A percentile compares a stretch with the other conserved stretches of the same genome.
Evolutionary conservation across 2,113 vertebrate genomes (phyloP).

Genomic region (Perca fluviatilis): DNA sequence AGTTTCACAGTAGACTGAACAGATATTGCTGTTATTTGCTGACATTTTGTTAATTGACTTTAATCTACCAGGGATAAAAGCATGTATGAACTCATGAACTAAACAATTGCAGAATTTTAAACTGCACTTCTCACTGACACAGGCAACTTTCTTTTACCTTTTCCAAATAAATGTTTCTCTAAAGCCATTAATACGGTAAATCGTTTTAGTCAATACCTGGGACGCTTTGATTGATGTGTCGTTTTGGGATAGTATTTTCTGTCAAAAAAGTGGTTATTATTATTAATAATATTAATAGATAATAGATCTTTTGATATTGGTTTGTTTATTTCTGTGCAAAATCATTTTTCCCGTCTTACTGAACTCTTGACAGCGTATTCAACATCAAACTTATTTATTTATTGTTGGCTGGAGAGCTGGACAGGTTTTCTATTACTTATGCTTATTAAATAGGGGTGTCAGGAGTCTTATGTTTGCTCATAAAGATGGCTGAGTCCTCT

Average conservation of each 20-base stretch:
- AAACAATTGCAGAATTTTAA: not conserved
- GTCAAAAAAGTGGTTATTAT: no score
- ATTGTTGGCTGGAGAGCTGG: not conserved
- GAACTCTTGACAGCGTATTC: not conserved
- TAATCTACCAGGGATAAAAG: no score
- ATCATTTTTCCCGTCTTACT: no score
- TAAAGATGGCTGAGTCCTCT: slow-evolving; percentile 19
- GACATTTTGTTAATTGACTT: no score
- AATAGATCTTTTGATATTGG: no score
- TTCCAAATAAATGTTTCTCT: not conserved
- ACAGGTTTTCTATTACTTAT: slow-evolving; percentile 1
- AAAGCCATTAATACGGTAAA: not conserved
- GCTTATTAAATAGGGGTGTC: slow-evolving; percentile 4
- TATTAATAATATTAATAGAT: no score
- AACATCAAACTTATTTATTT: not conserved
- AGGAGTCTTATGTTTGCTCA: slow-evolving; percentile 29
- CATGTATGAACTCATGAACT: not conserved
- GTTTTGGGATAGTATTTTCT: no score
- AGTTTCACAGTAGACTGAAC: no score
- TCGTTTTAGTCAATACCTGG: not conserved
- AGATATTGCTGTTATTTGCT: no score
- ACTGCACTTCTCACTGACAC: not conserved
- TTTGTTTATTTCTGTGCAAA: no score
- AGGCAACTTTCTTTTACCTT: not conserved
- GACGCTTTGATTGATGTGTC: not conserved